Evolutionary conservation across 2,888 invertebrate species (phyloP).

Genomic region (Eupithecia inturbata): DNA sequence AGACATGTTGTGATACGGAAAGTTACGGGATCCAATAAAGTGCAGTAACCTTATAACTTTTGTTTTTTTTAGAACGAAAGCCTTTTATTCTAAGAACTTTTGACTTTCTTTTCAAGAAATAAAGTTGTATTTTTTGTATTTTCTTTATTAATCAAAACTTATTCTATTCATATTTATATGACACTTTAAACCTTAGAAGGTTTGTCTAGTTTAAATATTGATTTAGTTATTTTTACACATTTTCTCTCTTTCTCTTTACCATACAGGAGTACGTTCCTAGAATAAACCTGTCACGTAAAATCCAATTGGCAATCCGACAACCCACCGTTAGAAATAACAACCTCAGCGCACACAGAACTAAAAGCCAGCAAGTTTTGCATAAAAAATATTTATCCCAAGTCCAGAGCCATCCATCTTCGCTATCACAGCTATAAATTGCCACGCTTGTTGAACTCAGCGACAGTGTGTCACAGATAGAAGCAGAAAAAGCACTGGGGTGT

Average conservation of each 20-base stretch:
- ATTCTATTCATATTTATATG: no score
- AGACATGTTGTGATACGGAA: no score
- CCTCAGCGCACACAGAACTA: not conserved
- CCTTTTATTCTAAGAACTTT: no score
- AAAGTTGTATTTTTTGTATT: no score
- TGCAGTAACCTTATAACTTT: no score
- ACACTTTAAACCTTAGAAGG: no score
- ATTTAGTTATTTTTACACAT: not conserved
- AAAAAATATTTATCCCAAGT: constrained; percentile 29
- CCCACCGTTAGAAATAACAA: not conserved
- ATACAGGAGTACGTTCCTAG: not conserved
- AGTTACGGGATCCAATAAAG: no score
- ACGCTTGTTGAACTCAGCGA: constrained; percentile 36
- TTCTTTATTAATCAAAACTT: no score
- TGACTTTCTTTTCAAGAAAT: no score
- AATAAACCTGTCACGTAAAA: constrained; percentile 2
- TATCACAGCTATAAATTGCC: constrained; percentile 40
- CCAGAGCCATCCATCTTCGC: constrained; percentile 33
- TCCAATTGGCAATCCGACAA: not conserved
- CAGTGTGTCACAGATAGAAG: constrained; percentile 30
- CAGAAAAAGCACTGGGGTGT: constrained; percentile 23
- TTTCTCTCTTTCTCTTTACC: not conserved
- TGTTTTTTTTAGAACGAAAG: no score
- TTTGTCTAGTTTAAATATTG: no score
- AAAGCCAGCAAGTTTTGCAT: constrained; percentile 26